Base-by-base conservation (phyloP, 2,113 vertebrate genomes). In the Chlamydotis undulata region DNA sequence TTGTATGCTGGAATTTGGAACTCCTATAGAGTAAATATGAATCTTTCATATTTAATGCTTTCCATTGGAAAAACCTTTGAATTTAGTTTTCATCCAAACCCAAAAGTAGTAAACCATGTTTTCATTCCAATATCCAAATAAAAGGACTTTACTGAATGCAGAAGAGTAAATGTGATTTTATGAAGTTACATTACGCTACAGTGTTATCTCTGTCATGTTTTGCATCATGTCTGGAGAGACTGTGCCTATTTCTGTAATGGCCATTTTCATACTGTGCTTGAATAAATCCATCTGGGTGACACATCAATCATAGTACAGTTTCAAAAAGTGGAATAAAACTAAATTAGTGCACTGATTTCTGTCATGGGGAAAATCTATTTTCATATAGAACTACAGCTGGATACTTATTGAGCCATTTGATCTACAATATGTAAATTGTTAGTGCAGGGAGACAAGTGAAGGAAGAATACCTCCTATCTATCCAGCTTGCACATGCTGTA, bases 211-310 rank as follows among this genome's bases (percentile, higher is more conserved):
- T 89, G 89, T 87, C 90, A 90, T 71, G 71, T 91, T 94, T 92
- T 84, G 93, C 74, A 93, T 77, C 12, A 56, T 67, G 59, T 50
- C 56, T 96, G 93, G 61, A 69, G 69, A 87, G 65, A 92, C 69
- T 63, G 24, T 65, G 64, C 26, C 47, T 93, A 86, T 96, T 93
- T 84, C 79, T 94, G 73, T 92, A 90, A 89, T 60, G 87, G 73
- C 59, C 71, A 49, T 60, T 96, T 98, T 97, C 93, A 97, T 91
- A 95, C 87, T 79, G 70, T 89, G 68, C 84, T 96, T 97, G 74
- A 96, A 89, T 89, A 96, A 97, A 92, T 95, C 67, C 89, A 88
- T 95, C 90, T 91, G 75, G 65, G 78, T 80, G 61, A 88, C 78
- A 94, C 33, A 86, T 50, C 53, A 81, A 89, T 60, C 81, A 43